Conservation (phyloP, 1,140 invertebrate species). For the Aphelenchoides fujianensis region DNA sequence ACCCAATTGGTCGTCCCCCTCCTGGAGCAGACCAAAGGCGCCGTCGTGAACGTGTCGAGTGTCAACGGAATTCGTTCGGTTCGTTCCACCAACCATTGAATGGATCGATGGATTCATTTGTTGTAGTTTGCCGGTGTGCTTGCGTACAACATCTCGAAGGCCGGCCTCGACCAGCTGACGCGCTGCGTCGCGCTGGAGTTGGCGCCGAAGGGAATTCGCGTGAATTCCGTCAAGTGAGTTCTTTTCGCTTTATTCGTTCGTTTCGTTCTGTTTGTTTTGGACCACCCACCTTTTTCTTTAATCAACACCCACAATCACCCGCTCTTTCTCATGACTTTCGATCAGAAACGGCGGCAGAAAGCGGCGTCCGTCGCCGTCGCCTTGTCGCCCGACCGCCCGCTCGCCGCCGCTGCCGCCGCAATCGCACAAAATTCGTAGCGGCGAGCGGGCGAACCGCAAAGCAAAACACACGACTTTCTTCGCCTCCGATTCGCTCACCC, state of each 20-base stretch:
- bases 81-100: slow-evolving; percentile 45
- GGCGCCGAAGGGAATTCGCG: slow-evolving; percentile 70
- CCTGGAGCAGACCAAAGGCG: slow-evolving; percentile 76
- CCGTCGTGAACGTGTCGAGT: slow-evolving; percentile 85
- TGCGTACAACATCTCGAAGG: slow-evolving; percentile 82
- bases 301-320: slow-evolving; percentile 12
- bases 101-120: neutral
- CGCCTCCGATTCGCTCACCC: neutral
- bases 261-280: neutral
- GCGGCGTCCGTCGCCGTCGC: neutral
- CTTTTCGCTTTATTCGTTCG: too few relatives aligned
- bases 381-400: neutral
- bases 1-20: slow-evolving; percentile 80
- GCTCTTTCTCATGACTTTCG: too few relatives aligned
- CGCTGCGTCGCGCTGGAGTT: slow-evolving; percentile 75
- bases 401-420: neutral
- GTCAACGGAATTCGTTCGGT: slow-evolving; percentile 76
- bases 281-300: neutral
- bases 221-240: slow-evolving; percentile 50
- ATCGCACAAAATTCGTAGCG: neutral
- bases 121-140: slow-evolving; percentile 55
- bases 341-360: too few relatives aligned
- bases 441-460: neutral
- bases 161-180: slow-evolving; percentile 84
- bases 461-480: too few relatives aligned